phyloP scores from a whole-genome alignment of 2,888 invertebrate species.

The Lepidochitona cinerea region DNA sequence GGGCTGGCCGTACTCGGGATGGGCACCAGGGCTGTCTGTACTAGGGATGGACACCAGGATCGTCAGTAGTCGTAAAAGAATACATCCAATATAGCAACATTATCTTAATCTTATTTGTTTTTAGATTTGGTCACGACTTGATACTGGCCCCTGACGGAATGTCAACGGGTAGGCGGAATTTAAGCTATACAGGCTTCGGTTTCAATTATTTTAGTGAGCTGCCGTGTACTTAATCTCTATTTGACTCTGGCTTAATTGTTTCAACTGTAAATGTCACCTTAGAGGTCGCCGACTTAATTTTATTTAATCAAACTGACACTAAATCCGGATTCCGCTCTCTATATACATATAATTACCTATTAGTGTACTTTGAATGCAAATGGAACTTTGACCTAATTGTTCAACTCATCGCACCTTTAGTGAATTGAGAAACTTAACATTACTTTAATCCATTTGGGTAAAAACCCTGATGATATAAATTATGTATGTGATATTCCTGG shows the following conservation, averaged over 20 bases:
- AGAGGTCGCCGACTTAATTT: neutral
- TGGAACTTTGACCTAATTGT: too few species aligned
- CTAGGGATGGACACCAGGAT: too few species aligned
- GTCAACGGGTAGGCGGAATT: neutral
- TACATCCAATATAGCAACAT: too few species aligned
- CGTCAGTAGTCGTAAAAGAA: too few species aligned
- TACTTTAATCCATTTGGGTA: too few species aligned
- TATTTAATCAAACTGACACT: slow-evolving; percentile 8
- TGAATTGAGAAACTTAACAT: too few species aligned
- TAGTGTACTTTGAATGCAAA: neutral
- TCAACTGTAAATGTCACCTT: slow-evolving; percentile 3
- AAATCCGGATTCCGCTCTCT: neutral
- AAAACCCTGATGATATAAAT: too few species aligned
- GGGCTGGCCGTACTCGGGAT: too few species aligned
- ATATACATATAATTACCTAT: neutral
- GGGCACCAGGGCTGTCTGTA: too few species aligned
- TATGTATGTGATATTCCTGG: too few species aligned
- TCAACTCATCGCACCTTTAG: too few species aligned
- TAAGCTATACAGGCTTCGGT: neutral
- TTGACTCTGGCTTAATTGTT: slow-evolving; percentile 1
- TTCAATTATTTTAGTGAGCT: neutral
- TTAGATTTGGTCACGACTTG: neutral
- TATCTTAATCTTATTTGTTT: too few species aligned
- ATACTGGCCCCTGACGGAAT: neutral
- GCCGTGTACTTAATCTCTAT: neutral